Percentiles rank a stretch among this genome's conserved stretches.
phyloP scores from a whole-genome alignment of 2,113 vertebrate genomes.

The Marmota flaviventris region DNA sequence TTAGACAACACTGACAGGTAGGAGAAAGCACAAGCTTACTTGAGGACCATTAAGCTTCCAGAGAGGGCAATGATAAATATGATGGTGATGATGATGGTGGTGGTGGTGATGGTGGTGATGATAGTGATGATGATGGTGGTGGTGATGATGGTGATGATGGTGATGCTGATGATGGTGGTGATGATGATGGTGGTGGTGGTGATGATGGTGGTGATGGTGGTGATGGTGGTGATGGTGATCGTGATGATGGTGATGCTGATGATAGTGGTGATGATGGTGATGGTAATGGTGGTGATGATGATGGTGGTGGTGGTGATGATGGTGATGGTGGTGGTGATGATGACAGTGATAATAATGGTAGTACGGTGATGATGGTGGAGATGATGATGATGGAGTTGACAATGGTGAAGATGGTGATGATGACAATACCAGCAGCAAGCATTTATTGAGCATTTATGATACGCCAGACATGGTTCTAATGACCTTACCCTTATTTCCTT shows the following conservation, averaged over 20 bases:
- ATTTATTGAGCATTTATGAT: neutral
- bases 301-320: fast-evolving
- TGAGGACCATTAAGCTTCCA: neutral
- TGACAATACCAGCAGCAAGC: neutral
- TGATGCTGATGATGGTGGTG: fast-evolving
- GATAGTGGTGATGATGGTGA: fast-evolving
- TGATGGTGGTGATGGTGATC: fast-evolving
- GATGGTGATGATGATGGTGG: fast-evolving
- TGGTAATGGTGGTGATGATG: fast-evolving
- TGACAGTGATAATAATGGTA: fast-evolving
- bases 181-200: fast-evolving
- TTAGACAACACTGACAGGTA: neutral
- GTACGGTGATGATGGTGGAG: fast-evolving
- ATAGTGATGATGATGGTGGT: fast-evolving
- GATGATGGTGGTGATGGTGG: fast-evolving
- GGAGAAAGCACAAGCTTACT: neutral
- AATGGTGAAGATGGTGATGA: neutral
- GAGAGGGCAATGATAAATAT: neutral
- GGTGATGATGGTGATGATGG: fast-evolving
- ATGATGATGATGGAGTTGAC: fast-evolving
- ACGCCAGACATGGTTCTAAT: neutral
- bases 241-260: fast-evolving
- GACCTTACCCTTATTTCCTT: neutral
- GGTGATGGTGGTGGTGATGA: fast-evolving
- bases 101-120: fast-evolving